Conservation (phyloP, 2,888 invertebrate genomes). For the Scotopteryx bipunctaria region DNA sequence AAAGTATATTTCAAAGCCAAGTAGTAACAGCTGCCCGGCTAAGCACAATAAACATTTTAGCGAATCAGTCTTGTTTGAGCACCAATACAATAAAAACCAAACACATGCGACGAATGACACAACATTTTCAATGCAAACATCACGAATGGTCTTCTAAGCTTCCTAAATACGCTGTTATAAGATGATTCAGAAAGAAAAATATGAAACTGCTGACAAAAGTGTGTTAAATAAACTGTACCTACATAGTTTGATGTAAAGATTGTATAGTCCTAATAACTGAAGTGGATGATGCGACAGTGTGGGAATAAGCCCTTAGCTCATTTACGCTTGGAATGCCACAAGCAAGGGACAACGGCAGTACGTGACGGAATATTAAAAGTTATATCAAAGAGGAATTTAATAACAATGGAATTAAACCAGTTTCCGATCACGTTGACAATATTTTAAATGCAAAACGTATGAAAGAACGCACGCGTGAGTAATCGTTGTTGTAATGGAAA, state of each 20-base stretch:
- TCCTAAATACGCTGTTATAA: conserved; percentile 46
- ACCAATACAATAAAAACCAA: conserved; percentile 40
- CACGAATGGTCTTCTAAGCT: conserved; percentile 58
- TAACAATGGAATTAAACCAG: conserved; percentile 46
- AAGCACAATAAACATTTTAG: conserved; percentile 44
- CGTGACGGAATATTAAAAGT: conserved; percentile 51
- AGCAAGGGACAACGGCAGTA: conserved; percentile 39
- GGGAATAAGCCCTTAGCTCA: conserved; percentile 38
- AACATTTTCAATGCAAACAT: conserved; percentile 50
- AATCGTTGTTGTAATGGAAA: conserved; percentile 24
- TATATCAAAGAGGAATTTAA: conserved; percentile 46
- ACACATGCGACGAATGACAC: conserved; percentile 50
- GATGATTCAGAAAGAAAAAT: conserved; percentile 17
- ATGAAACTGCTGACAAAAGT: conserved; percentile 1
- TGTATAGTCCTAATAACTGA: conserved; percentile 14
- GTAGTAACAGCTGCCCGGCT: conserved; percentile 32
- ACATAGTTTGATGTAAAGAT: background rate
- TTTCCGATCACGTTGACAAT: conserved; percentile 46
- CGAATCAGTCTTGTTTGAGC: conserved; percentile 52
- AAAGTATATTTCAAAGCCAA: conserved; percentile 7
- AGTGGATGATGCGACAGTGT: conserved; percentile 37
- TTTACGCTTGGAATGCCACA: conserved; percentile 41
- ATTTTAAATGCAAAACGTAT: conserved; percentile 42
- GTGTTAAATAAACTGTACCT: background rate
- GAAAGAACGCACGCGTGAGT: conserved; percentile 39